A percentile compares a stretch with the other conserved stretches of the same genome.
These are phyloP conservation scores for Halyomorpha halys DNA, from an alignment of 1,140 invertebrate genomes.

Conservation along the genomic window DNA sequence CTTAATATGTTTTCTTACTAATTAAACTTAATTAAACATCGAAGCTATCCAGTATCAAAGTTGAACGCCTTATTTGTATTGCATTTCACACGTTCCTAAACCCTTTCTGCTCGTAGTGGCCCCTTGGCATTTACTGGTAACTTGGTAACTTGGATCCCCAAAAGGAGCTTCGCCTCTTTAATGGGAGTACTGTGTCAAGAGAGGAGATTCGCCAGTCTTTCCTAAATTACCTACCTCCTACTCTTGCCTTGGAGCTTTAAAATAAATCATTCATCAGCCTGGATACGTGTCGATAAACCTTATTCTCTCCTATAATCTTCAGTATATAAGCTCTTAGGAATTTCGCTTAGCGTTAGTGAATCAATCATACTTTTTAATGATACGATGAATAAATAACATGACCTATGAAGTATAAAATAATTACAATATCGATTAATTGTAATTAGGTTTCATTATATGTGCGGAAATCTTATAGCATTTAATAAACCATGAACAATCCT, in stretches of 20 bases:
- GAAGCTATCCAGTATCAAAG: conserved; percentile 17
- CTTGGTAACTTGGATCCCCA: neutral
- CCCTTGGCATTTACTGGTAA: neutral
- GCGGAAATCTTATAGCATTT: too few relatives aligned
- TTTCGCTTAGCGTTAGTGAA: too few relatives aligned
- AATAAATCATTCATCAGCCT: neutral
- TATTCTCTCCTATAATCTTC: too few relatives aligned
- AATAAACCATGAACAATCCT: too few relatives aligned
- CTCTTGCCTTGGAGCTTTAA: neutral
- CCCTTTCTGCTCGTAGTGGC: neutral
- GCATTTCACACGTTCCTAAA: conserved; percentile 14
- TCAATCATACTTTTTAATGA: too few relatives aligned
- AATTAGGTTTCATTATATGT: too few relatives aligned
- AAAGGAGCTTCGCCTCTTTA: neutral
- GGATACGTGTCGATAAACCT: too few relatives aligned
- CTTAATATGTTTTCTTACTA: conserved; percentile 19
- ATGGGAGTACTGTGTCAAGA: conserved; percentile 4
- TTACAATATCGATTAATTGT: too few relatives aligned
- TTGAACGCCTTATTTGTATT: conserved; percentile 16
- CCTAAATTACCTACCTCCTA: neutral
- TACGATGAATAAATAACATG: too few relatives aligned
- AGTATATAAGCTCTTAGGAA: too few relatives aligned
- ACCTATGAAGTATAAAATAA: too few relatives aligned
- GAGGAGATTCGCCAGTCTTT: neutral
- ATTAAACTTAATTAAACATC: conserved; percentile 22